phyloP scores from a whole-genome alignment of 1,140 invertebrate species.

The Conopomorpha cramerella region DNA sequence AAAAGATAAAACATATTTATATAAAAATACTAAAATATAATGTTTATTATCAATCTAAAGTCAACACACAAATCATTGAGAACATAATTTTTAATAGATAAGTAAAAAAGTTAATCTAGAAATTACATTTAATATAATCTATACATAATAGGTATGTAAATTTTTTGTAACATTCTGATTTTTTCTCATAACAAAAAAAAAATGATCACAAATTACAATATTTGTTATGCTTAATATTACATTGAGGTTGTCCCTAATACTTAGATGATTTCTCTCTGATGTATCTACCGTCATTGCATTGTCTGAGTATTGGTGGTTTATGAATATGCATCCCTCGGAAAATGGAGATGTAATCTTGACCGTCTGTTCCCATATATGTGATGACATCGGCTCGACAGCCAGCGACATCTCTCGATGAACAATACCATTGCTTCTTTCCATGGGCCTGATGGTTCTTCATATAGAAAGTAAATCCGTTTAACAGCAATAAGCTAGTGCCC shows the following conservation, averaged over 20 bases:
- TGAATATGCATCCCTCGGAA: conserved; percentile 47
- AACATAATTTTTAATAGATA: too few species aligned
- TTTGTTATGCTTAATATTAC: background rate
- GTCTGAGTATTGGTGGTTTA: conserved; percentile 35
- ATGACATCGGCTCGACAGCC: conserved; percentile 48
- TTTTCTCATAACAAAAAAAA: background rate
- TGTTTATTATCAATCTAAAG: too few species aligned
- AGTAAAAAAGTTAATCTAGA: too few species aligned
- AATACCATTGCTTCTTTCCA: conserved; percentile 52
- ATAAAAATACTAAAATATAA: too few species aligned
- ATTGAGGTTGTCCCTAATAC: background rate
- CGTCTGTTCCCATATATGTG: conserved; percentile 41
- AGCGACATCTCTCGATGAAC: conserved; percentile 42
- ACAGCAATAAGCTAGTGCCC: conserved; percentile 36
- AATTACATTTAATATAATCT: too few species aligned
- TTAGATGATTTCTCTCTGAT: conserved; percentile 35
- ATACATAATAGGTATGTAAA: too few species aligned
- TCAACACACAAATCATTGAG: too few species aligned
- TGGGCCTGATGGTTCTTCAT: conserved; percentile 53
- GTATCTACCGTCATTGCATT: conserved; percentile 46
- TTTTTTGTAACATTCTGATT: background rate
- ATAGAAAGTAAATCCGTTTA: conserved; percentile 51
- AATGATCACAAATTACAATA: background rate
- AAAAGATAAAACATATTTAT: too few species aligned
- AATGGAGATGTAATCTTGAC: conserved; percentile 47